phyloP scores from a whole-genome alignment of 1,140 invertebrate genomes.

The Listronotus bonariensis region DNA sequence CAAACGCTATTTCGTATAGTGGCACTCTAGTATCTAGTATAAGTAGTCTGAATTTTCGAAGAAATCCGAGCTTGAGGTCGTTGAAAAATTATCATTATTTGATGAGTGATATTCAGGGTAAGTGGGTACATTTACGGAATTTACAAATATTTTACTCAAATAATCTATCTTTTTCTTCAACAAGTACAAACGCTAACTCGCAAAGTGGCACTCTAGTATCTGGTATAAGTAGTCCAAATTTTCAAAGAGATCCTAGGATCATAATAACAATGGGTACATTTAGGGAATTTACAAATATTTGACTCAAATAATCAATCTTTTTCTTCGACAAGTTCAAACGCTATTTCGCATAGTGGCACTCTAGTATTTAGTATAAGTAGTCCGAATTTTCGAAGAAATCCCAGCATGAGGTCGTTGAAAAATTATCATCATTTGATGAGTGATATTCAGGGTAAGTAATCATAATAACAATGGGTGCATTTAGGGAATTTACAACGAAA shows the following conservation, averaged over 20 bases:
- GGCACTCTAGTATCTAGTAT: slow-evolving; percentile 25
- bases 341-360: slow-evolving; percentile 10
- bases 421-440: slow-evolving; percentile 40
- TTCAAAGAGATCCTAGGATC: slow-evolving; percentile 42
- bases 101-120: slow-evolving; percentile 36
- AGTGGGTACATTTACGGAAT: too few relatives aligned
- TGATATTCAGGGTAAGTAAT: slow-evolving; percentile 29
- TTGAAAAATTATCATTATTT: slow-evolving; percentile 41
- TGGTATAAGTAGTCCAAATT: slow-evolving; percentile 41
- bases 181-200: slow-evolving; percentile 17
- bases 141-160: too few relatives aligned
- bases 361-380: slow-evolving; percentile 34
- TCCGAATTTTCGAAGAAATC: slow-evolving; percentile 43
- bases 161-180: slow-evolving; percentile 10
- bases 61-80: slow-evolving; percentile 45
- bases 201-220: slow-evolving; percentile 22
- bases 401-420: slow-evolving; percentile 45
- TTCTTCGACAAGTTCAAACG: slow-evolving; percentile 21
- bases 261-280: too few relatives aligned
- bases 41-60: slow-evolving; percentile 42
- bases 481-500: too few relatives aligned
- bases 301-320: not conserved
- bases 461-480: too few relatives aligned
- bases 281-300: too few relatives aligned
- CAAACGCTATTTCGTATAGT: slow-evolving; percentile 11